A percentile compares a stretch with the other conserved stretches of the same genome.
Conservation (phyloP, 2,888 invertebrate species). For the Tipula lateralis region DNA sequence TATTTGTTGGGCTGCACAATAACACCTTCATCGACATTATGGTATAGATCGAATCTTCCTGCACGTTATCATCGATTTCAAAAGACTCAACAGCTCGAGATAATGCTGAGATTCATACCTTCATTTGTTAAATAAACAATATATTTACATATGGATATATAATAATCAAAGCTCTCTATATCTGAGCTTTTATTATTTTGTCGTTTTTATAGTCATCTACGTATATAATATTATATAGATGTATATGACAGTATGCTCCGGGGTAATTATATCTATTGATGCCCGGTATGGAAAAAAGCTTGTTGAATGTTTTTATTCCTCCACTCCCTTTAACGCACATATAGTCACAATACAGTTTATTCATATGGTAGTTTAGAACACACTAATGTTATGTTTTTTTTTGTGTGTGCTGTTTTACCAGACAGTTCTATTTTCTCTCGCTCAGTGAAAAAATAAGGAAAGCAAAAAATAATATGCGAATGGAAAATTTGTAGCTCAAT, state of each 20-base stretch:
- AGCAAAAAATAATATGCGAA: neutral
- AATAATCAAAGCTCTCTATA: neutral
- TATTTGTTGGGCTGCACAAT: no score
- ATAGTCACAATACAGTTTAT: neutral
- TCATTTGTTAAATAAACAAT: no score
- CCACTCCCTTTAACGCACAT: neutral
- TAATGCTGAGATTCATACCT: no score
- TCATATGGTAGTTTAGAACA: neutral
- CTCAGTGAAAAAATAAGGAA: neutral
- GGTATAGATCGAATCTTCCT: no score
- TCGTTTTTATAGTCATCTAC: neutral
- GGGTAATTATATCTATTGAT: neutral
- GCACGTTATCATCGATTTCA: no score
- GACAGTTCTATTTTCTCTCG: neutral
- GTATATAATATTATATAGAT: neutral
- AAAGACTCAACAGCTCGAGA: no score
- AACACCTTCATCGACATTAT: no score
- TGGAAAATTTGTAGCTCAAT: conserved; percentile 19
- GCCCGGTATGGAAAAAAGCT: neutral
- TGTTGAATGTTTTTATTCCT: neutral
- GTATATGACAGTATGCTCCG: no score
- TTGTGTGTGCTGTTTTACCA: neutral
- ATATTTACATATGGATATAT: no score
- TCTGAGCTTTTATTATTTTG: neutral
- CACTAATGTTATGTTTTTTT: neutral